These are phyloP conservation scores for Ciconia maguari DNA, from an alignment of 2,113 vertebrate genomes.

Conservation along the genomic window DNA sequence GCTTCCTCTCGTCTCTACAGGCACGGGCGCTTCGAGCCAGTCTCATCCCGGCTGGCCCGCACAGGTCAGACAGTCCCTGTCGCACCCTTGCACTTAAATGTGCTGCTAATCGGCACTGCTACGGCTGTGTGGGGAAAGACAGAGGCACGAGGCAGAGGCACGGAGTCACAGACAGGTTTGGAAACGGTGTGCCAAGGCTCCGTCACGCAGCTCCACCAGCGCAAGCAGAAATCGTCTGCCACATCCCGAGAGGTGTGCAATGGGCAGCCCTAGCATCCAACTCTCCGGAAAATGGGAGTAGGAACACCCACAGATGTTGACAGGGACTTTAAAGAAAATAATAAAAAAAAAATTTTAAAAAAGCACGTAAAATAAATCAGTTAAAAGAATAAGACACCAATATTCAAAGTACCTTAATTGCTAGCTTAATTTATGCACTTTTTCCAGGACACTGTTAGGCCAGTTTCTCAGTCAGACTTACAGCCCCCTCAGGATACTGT, in stretches of 20 bases:
- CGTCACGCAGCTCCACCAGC: not conserved
- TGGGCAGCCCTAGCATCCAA: not conserved
- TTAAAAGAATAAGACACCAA: not conserved
- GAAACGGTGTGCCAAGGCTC: not conserved
- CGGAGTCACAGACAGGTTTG: not conserved
- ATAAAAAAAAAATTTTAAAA: not conserved
- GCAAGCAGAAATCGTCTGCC: not conserved
- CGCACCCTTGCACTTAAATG: not conserved
- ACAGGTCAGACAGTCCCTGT: not conserved
- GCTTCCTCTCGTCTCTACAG: not conserved
- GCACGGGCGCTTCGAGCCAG: not conserved
- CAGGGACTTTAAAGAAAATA: not conserved
- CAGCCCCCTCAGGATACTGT: not conserved
- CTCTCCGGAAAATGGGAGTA: not conserved
- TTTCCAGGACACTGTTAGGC: not conserved
- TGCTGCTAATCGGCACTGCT: not conserved
- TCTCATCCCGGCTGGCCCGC: not conserved
- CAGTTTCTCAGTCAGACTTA: not conserved
- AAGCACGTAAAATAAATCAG: not conserved
- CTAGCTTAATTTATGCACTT: not conserved
- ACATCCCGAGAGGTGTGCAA: accelerated
- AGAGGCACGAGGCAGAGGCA: not conserved
- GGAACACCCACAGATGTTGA: not conserved
- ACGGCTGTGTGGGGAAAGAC: not conserved
- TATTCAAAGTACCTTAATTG: not conserved